These are phyloP conservation scores for Apogon talboti DNA, from an alignment of 2,797 vertebrate species.

Conservation along the genomic window DNA sequence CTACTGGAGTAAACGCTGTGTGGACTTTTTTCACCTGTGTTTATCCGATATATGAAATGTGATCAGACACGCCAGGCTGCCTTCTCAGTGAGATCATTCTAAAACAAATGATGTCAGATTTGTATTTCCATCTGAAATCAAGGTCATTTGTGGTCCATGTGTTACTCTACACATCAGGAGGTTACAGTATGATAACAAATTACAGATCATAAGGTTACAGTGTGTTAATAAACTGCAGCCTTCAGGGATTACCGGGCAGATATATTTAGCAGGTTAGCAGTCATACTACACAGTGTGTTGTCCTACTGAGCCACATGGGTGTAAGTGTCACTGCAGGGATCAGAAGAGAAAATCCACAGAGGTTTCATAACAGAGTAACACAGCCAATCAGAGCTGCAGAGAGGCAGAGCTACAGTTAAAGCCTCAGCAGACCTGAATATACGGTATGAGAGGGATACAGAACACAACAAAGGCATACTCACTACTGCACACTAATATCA, in stretches of 20 bases:
- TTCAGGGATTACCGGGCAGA: slow-evolving; percentile 44
- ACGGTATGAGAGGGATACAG: too few species aligned
- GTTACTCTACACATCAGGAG: slow-evolving; percentile 35
- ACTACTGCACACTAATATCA: too few species aligned
- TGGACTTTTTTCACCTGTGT: too few species aligned
- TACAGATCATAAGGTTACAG: too few species aligned
- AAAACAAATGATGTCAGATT: slow-evolving; percentile 18
- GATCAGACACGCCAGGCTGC: slow-evolving; percentile 1
- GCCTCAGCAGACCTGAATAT: too few species aligned
- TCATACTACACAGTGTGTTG: slow-evolving; percentile 11
- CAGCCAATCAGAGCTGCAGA: too few species aligned
- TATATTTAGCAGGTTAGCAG: slow-evolving; percentile 58
- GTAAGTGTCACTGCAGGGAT: slow-evolving; percentile 51
- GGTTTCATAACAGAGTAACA: slow-evolving; percentile 52
- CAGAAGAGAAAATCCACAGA: slow-evolving; percentile 49
- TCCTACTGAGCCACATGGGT: slow-evolving; percentile 34
- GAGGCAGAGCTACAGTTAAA: too few species aligned
- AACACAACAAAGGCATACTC: too few species aligned
- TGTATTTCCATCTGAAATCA: slow-evolving; percentile 14
- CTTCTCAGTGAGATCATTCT: slow-evolving; percentile 13
- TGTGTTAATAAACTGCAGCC: slow-evolving; percentile 1
- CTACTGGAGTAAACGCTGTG: too few species aligned
- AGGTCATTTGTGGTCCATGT: slow-evolving; percentile 25
- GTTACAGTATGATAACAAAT: slow-evolving; percentile 18
- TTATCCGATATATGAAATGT: not conserved